These are phyloP conservation scores for Latheticus oryzae DNA, from an alignment of 2,888 invertebrate species.

Conservation along the genomic window DNA sequence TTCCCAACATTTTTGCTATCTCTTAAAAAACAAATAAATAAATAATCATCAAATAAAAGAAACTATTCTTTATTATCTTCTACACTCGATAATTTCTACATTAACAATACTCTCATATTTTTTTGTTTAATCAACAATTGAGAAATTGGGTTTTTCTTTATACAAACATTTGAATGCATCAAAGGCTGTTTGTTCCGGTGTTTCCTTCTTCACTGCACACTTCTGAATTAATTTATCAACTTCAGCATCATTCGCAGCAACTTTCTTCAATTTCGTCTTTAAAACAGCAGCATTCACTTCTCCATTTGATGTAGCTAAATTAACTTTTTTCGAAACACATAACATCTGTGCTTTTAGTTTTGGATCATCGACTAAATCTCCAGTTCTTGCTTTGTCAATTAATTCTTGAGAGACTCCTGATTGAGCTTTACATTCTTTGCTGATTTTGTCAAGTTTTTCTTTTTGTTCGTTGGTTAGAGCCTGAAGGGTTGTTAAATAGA, in stretches of 20 bases:
- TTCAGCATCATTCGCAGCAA: constrained; percentile 16
- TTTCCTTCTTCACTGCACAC: constrained; percentile 42
- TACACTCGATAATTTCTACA: too few species aligned
- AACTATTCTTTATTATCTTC: too few species aligned
- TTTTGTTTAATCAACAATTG: constrained; percentile 15
- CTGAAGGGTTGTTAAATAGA: constrained; percentile 40
- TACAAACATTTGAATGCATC: constrained; percentile 40
- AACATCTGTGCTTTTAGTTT: constrained; percentile 49
- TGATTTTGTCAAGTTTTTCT: constrained; percentile 44
- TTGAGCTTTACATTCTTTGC: constrained; percentile 47
- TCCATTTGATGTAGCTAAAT: constrained; percentile 53
- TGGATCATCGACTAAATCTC: constrained; percentile 48
- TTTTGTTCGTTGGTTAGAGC: constrained; percentile 54
- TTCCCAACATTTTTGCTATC: too few species aligned
- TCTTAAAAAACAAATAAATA: too few species aligned
- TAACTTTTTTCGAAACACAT: constrained; percentile 52
- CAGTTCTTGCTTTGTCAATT: constrained; percentile 49
- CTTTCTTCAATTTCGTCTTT: constrained; percentile 42
- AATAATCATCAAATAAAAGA: too few species aligned
- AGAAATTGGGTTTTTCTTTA: constrained; percentile 27
- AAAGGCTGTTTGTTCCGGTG: constrained; percentile 46
- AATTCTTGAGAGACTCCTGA: constrained; percentile 48
- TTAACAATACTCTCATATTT: too few species aligned
- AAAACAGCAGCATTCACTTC: constrained; percentile 49
- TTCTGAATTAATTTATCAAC: constrained; percentile 40